Percentiles rank a stretch among this genome's conserved stretches.
These are phyloP conservation scores for Cepaea hortensis DNA, from an alignment of 2,888 invertebrate genomes.

Conservation along the genomic window DNA sequence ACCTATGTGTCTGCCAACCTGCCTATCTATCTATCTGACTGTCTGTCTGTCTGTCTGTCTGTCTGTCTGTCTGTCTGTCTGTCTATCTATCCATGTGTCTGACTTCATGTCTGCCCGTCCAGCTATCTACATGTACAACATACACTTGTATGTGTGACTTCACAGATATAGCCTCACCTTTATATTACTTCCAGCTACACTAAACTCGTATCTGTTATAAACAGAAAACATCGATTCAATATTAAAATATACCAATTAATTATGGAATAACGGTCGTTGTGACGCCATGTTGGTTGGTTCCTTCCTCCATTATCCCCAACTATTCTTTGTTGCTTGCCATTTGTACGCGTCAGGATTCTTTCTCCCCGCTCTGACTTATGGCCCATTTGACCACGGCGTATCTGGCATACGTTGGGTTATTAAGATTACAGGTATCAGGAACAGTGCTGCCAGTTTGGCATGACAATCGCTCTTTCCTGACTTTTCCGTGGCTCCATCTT, in stretches of 20 bases:
- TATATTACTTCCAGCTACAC: too few species aligned
- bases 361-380: neutral
- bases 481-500: neutral
- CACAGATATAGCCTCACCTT: too few species aligned
- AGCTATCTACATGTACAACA: neutral
- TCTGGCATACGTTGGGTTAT: constrained; percentile 3
- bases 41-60: neutral
- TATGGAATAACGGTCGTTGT: too few species aligned
- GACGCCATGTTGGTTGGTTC: too few species aligned
- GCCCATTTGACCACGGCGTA: neutral
- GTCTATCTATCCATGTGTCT: neutral
- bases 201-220: too few species aligned
- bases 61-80: neutral
- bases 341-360: neutral
- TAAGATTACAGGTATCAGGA: constrained; percentile 13
- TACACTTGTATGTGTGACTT: neutral
- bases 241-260: too few species aligned
- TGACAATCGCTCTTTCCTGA: constrained; percentile 10
- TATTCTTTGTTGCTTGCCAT: neutral
- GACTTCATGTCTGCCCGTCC: neutral
- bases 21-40: neutral
- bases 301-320: too few species aligned
- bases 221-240: too few species aligned
- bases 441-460: constrained; percentile 15
- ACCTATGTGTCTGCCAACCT: neutral